Conservation (phyloP, 2,888 invertebrate genomes). For the Chrysolina oricalcia region DNA sequence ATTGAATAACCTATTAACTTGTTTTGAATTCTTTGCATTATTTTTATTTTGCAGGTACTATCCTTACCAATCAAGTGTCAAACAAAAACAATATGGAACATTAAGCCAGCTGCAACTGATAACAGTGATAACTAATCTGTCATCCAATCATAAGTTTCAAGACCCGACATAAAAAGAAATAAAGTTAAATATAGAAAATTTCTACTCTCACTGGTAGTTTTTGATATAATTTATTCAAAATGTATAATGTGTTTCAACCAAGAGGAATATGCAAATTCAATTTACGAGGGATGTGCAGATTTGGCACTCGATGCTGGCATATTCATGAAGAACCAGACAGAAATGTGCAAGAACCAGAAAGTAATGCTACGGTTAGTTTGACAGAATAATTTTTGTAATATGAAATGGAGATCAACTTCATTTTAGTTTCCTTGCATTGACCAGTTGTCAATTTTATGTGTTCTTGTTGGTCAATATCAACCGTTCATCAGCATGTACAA, state of each 20-base stretch:
- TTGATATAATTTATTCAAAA: conserved; percentile 9
- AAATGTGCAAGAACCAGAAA: conserved; percentile 26
- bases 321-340: conserved; percentile 46
- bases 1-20: not conserved
- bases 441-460: no score
- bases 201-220: not conserved
- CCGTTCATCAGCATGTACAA: no score
- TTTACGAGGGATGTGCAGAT: conserved; percentile 55
- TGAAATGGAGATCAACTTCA: no score
- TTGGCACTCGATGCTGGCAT: conserved; percentile 56
- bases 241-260: conserved; percentile 37
- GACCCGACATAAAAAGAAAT: not conserved
- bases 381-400: no score
- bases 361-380: conserved; percentile 29
- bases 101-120: not conserved
- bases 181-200: not conserved
- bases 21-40: not conserved
- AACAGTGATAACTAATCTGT: conserved; percentile 2
- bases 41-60: not conserved
- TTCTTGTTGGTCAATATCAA: no score
- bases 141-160: not conserved
- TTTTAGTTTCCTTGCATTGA: no score
- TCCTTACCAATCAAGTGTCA: not conserved
- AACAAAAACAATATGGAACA: conserved; percentile 1
- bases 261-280: conserved; percentile 53